A percentile compares a stretch with the other conserved stretches of the same genome.
phyloP scores from a whole-genome alignment of 2,113 vertebrate species.

The Raja brachyura region DNA sequence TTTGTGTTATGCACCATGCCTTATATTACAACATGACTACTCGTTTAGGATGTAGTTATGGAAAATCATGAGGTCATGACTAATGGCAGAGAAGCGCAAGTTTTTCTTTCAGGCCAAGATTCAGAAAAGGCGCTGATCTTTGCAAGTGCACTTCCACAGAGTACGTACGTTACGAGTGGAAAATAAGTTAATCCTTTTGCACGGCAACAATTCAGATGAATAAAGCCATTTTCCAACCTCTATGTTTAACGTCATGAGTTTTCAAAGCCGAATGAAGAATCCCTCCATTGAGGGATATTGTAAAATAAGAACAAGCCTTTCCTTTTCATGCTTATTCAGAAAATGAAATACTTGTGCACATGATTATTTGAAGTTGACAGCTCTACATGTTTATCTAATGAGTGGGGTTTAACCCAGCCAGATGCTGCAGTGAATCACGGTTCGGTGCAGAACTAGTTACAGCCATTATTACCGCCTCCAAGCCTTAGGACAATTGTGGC shows the following conservation, averaged over 20 bases:
- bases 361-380: not conserved
- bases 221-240: not conserved
- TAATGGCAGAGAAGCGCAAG: not conserved
- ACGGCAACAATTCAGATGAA: not conserved
- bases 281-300: not conserved
- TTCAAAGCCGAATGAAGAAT: not conserved
- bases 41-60: not conserved
- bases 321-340: not conserved
- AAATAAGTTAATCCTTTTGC: not conserved
- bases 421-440: not conserved
- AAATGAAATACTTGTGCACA: not conserved
- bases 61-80: not conserved
- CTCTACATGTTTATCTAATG: not conserved
- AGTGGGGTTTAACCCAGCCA: not conserved
- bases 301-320: not conserved
- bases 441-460: not conserved
- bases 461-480: not conserved
- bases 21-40: not conserved
- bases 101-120: not conserved
- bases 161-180: not conserved
- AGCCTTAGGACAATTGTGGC: not conserved
- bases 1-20: not conserved
- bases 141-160: not conserved
- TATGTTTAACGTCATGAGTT: not conserved
- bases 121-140: not conserved